Evolutionary conservation across 2,113 vertebrate genomes (phyloP), one percentile per base, ranked within the genome.

Genomic region (Clarias gariepinus): DNA sequence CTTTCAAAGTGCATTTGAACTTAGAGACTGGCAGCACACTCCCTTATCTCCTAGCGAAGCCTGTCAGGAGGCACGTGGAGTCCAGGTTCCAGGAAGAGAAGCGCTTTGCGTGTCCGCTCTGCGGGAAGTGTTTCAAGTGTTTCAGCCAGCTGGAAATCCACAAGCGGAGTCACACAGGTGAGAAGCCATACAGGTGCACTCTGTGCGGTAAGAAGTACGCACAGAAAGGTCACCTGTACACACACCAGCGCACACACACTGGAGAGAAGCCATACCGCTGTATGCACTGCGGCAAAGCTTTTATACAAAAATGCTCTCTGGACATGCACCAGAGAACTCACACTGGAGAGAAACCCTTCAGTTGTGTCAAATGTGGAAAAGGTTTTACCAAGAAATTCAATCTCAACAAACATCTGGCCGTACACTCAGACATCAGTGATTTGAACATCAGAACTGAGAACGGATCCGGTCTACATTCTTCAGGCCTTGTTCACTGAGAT

Each of bases 301-400:
- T 95, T n/a, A 95, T 95, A 85, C 95, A 95, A 90, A 95, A 95
- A 88, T 95, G 95, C 87, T 95, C 95, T 30, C 92, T 95, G 1
- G 95, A 95, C 78, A 95, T 95, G 95, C 95, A 95, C 87, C 93
- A 94, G 90, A 93, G 93, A 8, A 95, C 94, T 60, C 95, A 95
- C 93, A 95, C 94, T 0, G 95, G 95, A 87, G 95, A 95, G 87
- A 95, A 94, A 84, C 94, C 95, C 36, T 95, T 93, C 88, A 89
- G 93, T 83, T 95, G 94, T 85, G 78, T 88, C 11, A 92, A 94
- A 80, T 95, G 95, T 89, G 95, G 95, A 6, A 95, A 95, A 60
- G 94, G 95, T 0, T 95, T 95, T 71, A 95, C 93, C 0, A 95
- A 95, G 87, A 95, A 95, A 85, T 95, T 93, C 74, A 95, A 95